Base-by-base conservation (phyloP, 1,140 invertebrate genomes). In the Macrosteles quadrilineatus region DNA sequence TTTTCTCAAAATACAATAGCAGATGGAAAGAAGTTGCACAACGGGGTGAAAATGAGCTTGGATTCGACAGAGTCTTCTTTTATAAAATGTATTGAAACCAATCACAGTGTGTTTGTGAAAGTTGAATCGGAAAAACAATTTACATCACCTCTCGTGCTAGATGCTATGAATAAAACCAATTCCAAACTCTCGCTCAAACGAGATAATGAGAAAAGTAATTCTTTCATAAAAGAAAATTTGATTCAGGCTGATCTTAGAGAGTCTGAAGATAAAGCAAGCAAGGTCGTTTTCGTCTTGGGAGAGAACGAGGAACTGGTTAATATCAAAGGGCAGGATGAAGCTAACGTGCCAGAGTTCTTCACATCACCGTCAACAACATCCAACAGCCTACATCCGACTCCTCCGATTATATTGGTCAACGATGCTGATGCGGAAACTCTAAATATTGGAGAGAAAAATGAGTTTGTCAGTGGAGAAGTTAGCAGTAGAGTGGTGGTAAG, bases 211-310 rank as follows among this genome's bases (percentile, higher is more conserved):
- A 65, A 27, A 23, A 23, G 21, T 6, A 59, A 6, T 19, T 63
- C 59, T 31, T 63, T 63, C 32, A 17, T 36, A 9, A 63, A 32
- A 30, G 19, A 67, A 21, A 45, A 67, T 45, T 17, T 67, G 19
- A 32, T 30, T n/a, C 64, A 67, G n/a, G 21, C 64, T 3, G 40
- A 40, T 3, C 11, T 25, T 14, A 14, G 17, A 2, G 36, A 14
- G 11, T 4, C 32, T 9, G 36, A 27, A 11, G 23, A 67, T 21
- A 50, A 47, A 50, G 23, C 40, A 21, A 73, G 77, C 9, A 77
- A 86, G 70, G 90, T 92, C 0, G 81, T 90, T n/a, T 92, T 92
- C 76, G 90, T 89, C 11, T 80, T 92, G 14, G 91, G 91, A n/a
- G 89, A 89, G 62, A 86, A 91, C 77, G 89, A 91, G 55, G 85